Conservation (phyloP, 1,140 invertebrate genomes). For the Listronotus bonariensis region DNA sequence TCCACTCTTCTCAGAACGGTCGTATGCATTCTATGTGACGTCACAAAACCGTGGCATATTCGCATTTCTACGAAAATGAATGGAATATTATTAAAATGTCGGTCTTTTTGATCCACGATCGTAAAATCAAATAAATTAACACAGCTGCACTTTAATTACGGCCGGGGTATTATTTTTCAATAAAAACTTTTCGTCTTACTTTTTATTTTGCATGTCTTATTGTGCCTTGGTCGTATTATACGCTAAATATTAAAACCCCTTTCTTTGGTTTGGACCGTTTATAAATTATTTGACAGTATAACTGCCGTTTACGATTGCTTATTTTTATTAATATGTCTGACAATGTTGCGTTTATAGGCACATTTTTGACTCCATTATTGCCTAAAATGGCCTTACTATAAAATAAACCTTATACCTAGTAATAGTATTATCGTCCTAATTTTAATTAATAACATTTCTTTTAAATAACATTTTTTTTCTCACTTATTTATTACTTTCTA, state of each 20-base stretch:
- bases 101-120: constrained; percentile 42
- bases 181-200: constrained; percentile 32
- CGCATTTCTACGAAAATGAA: constrained; percentile 39
- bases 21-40: constrained; percentile 23
- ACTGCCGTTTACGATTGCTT: constrained; percentile 34
- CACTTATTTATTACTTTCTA: no score
- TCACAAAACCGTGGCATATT: constrained; percentile 29
- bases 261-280: constrained; percentile 23
- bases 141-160: constrained; percentile 39
- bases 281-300: constrained; percentile 35
- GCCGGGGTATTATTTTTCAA: constrained; percentile 42
- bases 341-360: constrained; percentile 9
- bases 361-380: no score
- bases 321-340: constrained; percentile 15
- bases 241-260: constrained; percentile 26
- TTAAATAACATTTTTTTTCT: no score
- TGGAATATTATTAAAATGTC: constrained; percentile 41
- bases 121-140: constrained; percentile 44
- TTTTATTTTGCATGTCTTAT: constrained; percentile 35
- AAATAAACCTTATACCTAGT: no score
- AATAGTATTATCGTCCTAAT: no score
- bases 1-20: neutral
- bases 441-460: no score
- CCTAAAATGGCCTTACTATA: no score
- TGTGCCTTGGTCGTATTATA: constrained; percentile 31